These are phyloP conservation scores for Syngnathus rostellatus DNA, from an alignment of 2,797 vertebrate genomes.

Conservation along the genomic window DNA sequence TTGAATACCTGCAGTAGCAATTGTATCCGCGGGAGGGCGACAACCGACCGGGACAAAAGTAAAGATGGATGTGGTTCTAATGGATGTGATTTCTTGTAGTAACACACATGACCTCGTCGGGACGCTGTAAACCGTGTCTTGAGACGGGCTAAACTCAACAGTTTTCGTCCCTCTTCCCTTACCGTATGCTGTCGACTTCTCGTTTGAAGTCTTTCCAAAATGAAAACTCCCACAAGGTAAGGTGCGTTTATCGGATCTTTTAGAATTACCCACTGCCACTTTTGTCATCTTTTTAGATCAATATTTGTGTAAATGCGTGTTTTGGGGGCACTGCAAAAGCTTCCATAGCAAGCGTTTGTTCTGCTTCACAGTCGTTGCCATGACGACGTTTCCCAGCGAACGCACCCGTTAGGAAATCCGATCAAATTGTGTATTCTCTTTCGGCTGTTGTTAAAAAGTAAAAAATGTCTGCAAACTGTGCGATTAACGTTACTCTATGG, in stretches of 20 bases:
- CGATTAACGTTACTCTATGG: neutral
- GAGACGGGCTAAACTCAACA: neutral
- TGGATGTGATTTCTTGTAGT: neutral
- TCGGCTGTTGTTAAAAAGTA: neutral
- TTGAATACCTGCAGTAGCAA: neutral
- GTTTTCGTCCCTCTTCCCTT: slow-evolving; percentile 32
- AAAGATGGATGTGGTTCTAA: neutral
- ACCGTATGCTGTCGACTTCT: slow-evolving; percentile 24
- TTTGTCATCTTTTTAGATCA: neutral
- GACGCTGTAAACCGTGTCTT: neutral
- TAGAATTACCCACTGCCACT: neutral
- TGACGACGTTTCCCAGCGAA: slow-evolving; percentile 45
- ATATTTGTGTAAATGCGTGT: neutral
- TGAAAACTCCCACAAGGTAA: slow-evolving; percentile 22
- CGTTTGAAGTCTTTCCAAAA: slow-evolving; percentile 10
- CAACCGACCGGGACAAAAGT: slow-evolving; percentile 34
- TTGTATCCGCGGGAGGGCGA: slow-evolving; percentile 64
- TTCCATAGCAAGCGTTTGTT: neutral
- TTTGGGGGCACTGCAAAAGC: neutral
- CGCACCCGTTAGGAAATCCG: neutral
- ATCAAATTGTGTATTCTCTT: neutral
- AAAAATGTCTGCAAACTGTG: neutral
- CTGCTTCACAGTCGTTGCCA: slow-evolving; percentile 51
- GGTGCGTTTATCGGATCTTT: neutral
- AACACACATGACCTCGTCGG: neutral